Evolutionary conservation across 2,113 vertebrate genomes (phyloP), one percentile per base, ranked within the genome.

Genomic region (Phalacrocorax pelagicus): DNA sequence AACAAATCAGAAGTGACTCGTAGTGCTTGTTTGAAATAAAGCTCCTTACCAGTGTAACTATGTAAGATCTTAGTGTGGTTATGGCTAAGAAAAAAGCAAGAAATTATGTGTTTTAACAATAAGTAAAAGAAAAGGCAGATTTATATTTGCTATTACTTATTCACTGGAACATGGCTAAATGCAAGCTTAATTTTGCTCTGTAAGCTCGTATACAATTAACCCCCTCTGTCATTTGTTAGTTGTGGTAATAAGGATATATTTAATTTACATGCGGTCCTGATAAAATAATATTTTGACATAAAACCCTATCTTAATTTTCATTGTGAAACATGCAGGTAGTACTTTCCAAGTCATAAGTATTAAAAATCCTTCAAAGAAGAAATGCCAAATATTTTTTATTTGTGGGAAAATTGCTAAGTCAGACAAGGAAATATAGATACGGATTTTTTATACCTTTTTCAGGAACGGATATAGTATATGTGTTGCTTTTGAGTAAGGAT

Each of bases 171-270:
- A 1, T 18, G 44, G 11, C 44, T 90, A 75, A 74, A 40, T 29
- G 13, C 27, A 34, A 49, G 24, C 17, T 69, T 80, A 27, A 81
- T 90, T 95, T 88, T 59, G 8, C 15, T 70, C 8, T 67, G 2
- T 15, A 23, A 0, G 0, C n/a, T 66, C 1, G 0, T 72, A 32
- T 47, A 9, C 69, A 61, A 34, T 80, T 84, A 63, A 79, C 15
- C 2, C 2, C 47, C 27, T 32, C 5, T 88, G 21, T 69, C 0
- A 0, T 71, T 75, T 93, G 3, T 69, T 88, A 52, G 9, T 90
- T 49, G 7, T 65, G 8, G 8, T 54, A 74, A 71, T 73, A 79
- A 47, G 22, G 11, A 18, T 70, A 44, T 84, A 47, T 30, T 87
- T 78, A 46, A 44, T 82, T 88, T 71, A 34, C 11, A 11, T 14